Base-by-base conservation (phyloP, 1,140 invertebrate genomes). In the Drosophila tropicalis region DNA sequence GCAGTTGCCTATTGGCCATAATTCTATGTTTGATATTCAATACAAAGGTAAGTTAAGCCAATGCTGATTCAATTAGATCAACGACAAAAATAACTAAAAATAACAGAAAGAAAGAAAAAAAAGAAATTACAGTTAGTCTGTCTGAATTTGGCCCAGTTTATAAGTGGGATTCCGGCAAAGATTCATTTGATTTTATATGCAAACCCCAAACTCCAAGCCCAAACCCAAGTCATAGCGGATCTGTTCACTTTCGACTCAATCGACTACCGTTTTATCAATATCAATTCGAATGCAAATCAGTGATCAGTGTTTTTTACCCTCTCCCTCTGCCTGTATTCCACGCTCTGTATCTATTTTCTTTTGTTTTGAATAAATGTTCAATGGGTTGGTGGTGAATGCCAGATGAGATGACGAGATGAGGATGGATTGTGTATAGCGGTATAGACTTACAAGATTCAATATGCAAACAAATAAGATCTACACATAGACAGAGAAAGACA, bases 221-320 rank as follows among this genome's bases (percentile, higher is more conserved):
- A 75, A 75, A 62, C 55, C 73, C 29, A 61, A 75, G 61, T 63
- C 72, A 51, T 89, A 87, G 84, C 84, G 84, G 85, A 89, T 84
- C 74, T 75, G 68, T 75, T 89, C 84, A 89, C 84, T 89, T 89
- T 89, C 84, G 81, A 89, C 85, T 74, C 79, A 62, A 79, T 68
- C 55, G 67, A 87, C 79, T 86, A 84, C 84, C 80, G 84, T 87
- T 89, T 74, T 79, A 89, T 83, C 84, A 89, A 81, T 87, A 82
- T 78, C 83, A 75, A 89, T 89, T 89, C 84, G 74, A 89, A 89
- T 89, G 81, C 84, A 89, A 89, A 89, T 89, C 77, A 81, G 58
- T 76, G 65, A 87, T 72, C 63, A 67, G 63, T 79, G n/a, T 4
- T 51, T 22, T 22, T 51, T 19, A 5, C 19, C 29, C 29, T 29